phyloP scores from a whole-genome alignment of 1,140 invertebrate genomes.

The Drosophila ambigua region DNA sequence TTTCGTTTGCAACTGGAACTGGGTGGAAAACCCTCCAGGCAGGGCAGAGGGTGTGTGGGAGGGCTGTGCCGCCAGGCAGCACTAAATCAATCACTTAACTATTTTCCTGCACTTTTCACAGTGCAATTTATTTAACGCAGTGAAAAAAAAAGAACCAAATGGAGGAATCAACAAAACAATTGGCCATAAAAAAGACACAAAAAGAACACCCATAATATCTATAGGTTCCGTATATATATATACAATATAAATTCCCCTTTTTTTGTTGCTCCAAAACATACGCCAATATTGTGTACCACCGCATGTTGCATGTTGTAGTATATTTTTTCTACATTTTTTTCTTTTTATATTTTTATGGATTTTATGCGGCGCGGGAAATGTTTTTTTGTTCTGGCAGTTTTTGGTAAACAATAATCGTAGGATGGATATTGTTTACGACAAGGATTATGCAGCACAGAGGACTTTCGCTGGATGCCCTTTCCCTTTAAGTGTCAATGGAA shows the following conservation, averaged over 20 bases:
- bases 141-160: conserved; percentile 31
- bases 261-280: conserved; percentile 37
- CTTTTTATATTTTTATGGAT: too few species aligned
- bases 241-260: conserved; percentile 16
- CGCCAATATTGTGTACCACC: conserved; percentile 49
- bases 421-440: conserved; percentile 37
- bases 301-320: conserved; percentile 12
- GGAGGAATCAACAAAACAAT: conserved; percentile 54
- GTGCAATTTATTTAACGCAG: conserved; percentile 40
- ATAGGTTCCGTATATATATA: conserved; percentile 1
- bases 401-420: conserved; percentile 34
- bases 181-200: conserved; percentile 35
- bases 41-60: neutral
- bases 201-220: conserved; percentile 1
- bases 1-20: conserved; percentile 46
- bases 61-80: conserved; percentile 26
- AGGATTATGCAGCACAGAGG: conserved; percentile 13
- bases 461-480: conserved; percentile 29
- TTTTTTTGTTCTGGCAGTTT: conserved; percentile 23
- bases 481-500: conserved; percentile 5
- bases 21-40: too few species aligned
- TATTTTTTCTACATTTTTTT: too few species aligned
- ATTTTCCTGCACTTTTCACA: conserved; percentile 43
- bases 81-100: conserved; percentile 74
- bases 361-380: too few species aligned